phyloP scores from a whole-genome alignment of 2,113 vertebrate species.

The Actenoides lindsayi region DNA sequence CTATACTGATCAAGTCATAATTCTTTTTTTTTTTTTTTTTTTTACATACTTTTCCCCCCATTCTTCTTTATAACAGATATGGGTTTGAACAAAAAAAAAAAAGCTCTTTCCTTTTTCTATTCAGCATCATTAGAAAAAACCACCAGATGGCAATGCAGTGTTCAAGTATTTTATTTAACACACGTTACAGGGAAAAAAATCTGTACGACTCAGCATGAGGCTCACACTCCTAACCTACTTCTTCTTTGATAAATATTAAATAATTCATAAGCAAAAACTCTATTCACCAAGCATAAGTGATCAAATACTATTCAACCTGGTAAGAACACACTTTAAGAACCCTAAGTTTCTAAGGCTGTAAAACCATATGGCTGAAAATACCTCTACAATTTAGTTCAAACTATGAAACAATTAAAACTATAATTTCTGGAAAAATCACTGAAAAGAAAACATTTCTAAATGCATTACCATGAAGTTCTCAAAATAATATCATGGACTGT shows the following conservation, averaged over 20 bases:
- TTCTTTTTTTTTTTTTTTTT: not conserved
- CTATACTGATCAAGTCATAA: not conserved
- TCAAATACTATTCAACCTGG: not conserved
- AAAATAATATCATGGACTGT: not conserved
- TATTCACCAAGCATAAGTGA: not conserved
- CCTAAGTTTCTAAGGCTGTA: not conserved
- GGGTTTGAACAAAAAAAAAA: not conserved
- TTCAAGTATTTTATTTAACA: constrained; percentile 47
- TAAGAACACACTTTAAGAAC: not conserved
- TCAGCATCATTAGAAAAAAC: constrained; percentile 25
- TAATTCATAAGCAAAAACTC: constrained; percentile 7
- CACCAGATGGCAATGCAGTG: constrained; percentile 76
- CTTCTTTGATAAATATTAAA: constrained; percentile 34
- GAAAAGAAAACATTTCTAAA: constrained; percentile 17
- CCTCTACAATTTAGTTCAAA: not conserved
- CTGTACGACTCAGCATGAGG: not conserved
- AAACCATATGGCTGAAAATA: not conserved
- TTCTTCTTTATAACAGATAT: not conserved
- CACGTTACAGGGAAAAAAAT: not conserved
- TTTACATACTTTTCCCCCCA: not conserved
- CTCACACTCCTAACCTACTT: constrained; percentile 16
- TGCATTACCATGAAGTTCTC: not conserved
- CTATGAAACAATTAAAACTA: not conserved
- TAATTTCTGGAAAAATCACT: constrained; percentile 4
- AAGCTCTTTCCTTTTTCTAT: not conserved